phyloP scores from a whole-genome alignment of 53 echinoderm and acorn worm genomes.

The Echinarachnius parma region DNA sequence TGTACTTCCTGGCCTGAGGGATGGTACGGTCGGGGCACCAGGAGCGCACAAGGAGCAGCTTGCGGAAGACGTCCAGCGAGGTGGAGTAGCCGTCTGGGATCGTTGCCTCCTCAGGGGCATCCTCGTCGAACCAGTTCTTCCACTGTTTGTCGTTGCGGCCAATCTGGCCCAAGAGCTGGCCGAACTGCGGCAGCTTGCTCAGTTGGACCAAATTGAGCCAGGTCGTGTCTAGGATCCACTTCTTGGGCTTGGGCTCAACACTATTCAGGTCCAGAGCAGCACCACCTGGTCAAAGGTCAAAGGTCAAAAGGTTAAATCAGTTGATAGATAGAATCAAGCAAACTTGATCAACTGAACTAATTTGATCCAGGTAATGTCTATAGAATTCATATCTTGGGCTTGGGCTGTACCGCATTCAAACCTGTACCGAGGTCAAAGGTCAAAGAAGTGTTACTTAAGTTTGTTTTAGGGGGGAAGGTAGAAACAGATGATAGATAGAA shows the following conservation, averaged over 20 bases:
- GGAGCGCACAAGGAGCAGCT: constrained; percentile 78
- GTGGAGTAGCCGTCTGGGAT: constrained; percentile 98
- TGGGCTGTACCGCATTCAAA: constrained; percentile 69
- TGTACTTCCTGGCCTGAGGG: constrained; percentile 96
- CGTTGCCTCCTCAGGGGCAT: constrained; percentile 85
- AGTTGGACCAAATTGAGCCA: constrained; percentile 98
- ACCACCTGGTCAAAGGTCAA: constrained; percentile 57
- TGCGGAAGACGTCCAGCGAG: constrained; percentile 91
- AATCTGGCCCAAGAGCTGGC: constrained; percentile 89
- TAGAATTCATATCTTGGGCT: constrained; percentile 70
- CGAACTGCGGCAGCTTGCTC: constrained; percentile 88
- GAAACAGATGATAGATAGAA: too few relatives aligned
- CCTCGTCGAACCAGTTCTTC: constrained; percentile 98
- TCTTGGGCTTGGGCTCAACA: constrained; percentile 97
- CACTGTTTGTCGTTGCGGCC: constrained; percentile 94
- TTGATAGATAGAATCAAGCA: not conserved
- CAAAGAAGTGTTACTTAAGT: too few relatives aligned
- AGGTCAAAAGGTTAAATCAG: not conserved
- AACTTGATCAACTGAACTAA: not conserved
- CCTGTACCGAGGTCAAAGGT: too few relatives aligned
- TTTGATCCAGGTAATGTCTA: constrained; percentile 39
- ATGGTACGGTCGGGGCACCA: constrained; percentile 95
- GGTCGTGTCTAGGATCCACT: constrained; percentile 96
- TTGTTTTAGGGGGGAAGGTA: too few relatives aligned
- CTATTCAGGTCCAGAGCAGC: constrained; percentile 91